Base-by-base conservation (phyloP, 1,140 invertebrate genomes). In the Popillia japonica region DNA sequence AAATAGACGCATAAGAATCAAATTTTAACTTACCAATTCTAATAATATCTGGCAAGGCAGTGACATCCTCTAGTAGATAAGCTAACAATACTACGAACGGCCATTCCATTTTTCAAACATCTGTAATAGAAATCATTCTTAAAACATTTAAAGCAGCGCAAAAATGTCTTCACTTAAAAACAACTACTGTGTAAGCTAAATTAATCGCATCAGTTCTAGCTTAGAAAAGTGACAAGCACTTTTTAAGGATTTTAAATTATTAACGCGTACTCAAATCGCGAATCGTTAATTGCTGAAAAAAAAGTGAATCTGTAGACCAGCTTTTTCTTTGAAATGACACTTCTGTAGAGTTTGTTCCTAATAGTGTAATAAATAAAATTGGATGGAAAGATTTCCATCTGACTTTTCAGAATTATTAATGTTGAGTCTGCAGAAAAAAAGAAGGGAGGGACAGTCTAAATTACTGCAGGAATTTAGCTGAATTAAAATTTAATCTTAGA, bases 61-160 rank as follows among this genome's bases (percentile, higher is more conserved):
- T 10, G 22, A 68, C 22, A 27, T 68, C 61, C 22, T 27, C 0
- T 17, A 68, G 61, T 6, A 23, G 14, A 27, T 27, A 68, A 68
- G 22, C 11, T 14, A 68, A n/a, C 61, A 68, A 22, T 11, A 68
- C 7, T 27, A 68, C 61, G 22, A 68, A 68, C 22, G 27, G 61
- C 61, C 61, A 68, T 68, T 68, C 61, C 61, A 68, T 68, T 17
- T 9, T 68, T 68, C 7, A n/a, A 9, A 68, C 61, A 68, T 68
- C 61, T 68, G 61, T 7, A 68, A 68, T 0, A 34, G 2, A 34
- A 34, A 34, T 2, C 4, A 34, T 34, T 34, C 27, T 34, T 4
- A 34, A 4, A 34, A 7, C n/a, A 48, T 48, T 48, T 48, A 3
- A 48, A 34, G 27, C 27, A 4, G 27, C 27, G 4, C 4, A 34